Base-by-base conservation (phyloP, 2,113 vertebrate genomes). In the Elephantulus edwardii region DNA sequence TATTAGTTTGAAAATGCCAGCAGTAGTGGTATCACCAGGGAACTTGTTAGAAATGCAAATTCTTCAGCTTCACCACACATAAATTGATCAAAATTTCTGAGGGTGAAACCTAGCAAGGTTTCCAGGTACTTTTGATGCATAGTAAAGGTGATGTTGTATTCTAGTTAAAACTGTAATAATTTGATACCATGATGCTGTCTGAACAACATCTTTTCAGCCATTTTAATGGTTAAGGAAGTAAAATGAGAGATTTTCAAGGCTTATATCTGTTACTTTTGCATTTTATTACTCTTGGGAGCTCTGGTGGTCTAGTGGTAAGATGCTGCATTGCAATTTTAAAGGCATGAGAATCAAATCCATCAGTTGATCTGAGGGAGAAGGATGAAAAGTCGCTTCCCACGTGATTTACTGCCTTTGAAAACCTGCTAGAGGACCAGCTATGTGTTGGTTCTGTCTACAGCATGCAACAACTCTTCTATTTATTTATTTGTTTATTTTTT, bases 281-380 rank as follows among this genome's bases (percentile, higher is more conserved):
- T 90, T 90, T 86, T 71, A 44, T 90, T 92, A 14, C 42, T 83
- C 83, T 91, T n/a, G n/a, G n/a, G n/a, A n/a, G n/a, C n/a, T n/a
- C n/a, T n/a, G n/a, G n/a, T n/a, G n/a, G n/a, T n/a, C n/a, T n/a
- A n/a, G n/a, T n/a, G n/a, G n/a, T n/a, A n/a, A n/a, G n/a, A n/a
- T n/a, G n/a, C n/a, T n/a, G n/a, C n/a, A n/a, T n/a, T n/a, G n/a
- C n/a, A n/a, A n/a, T n/a, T n/a, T n/a, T n/a, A n/a, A n/a, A n/a
- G n/a, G n/a, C n/a, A n/a, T n/a, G n/a, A n/a, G n/a, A n/a, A n/a
- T n/a, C n/a, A n/a, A n/a, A n/a, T n/a, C n/a, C n/a, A n/a, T n/a
- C n/a, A n/a, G n/a, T n/a, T n/a, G n/a, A n/a, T n/a, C n/a, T n/a
- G n/a, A n/a, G n/a, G n/a, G n/a, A n/a, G n/a, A n/a, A n/a, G n/a